Percentiles rank a stretch among this genome's conserved stretches.
Evolutionary conservation across 2,113 vertebrate species (phyloP).

Genomic region (Salminus brasiliensis): DNA sequence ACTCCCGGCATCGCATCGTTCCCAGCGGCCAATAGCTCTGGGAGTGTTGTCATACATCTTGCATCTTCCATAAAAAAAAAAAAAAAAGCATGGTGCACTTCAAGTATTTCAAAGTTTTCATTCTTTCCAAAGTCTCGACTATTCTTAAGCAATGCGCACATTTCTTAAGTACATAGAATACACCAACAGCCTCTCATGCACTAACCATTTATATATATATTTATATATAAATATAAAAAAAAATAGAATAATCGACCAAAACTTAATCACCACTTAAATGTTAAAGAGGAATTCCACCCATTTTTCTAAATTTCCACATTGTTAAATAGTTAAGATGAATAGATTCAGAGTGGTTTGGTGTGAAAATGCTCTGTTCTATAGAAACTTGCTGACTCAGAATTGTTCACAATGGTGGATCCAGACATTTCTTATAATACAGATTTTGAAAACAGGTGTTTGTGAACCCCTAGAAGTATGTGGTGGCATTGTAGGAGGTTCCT

Average conservation of each 20-base stretch:
- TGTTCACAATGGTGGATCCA: too few relatives aligned
- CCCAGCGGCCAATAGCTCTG: slow-evolving; percentile 39
- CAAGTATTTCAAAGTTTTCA: slow-evolving; percentile 66
- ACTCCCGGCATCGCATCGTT: slow-evolving; percentile 61
- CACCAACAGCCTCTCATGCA: slow-evolving; percentile 66
- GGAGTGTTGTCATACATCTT: slow-evolving; percentile 22
- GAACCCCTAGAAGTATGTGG: too few relatives aligned
- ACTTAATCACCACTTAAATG: slow-evolving; percentile 39
- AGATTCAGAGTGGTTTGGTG: too few relatives aligned
- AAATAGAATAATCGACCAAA: slow-evolving; percentile 41
- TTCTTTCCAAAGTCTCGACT: slow-evolving; percentile 11
- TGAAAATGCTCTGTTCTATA: too few relatives aligned
- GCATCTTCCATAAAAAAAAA: slow-evolving; percentile 27
- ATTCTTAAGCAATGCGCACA: slow-evolving; percentile 55
- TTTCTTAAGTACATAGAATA: slow-evolving; percentile 54
- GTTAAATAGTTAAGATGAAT: too few relatives aligned
- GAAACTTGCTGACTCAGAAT: too few relatives aligned
- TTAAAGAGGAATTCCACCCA: slow-evolving; percentile 18
- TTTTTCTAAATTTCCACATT: too few relatives aligned
- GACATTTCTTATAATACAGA: too few relatives aligned
- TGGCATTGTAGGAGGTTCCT: too few relatives aligned
- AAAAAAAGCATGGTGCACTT: slow-evolving; percentile 64
- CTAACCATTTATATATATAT: too few relatives aligned
- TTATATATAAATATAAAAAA: background rate
- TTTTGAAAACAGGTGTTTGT: too few relatives aligned